Evolutionary conservation across 2,888 invertebrate species (phyloP).

Genomic region (Patella ulyssiponensis): DNA sequence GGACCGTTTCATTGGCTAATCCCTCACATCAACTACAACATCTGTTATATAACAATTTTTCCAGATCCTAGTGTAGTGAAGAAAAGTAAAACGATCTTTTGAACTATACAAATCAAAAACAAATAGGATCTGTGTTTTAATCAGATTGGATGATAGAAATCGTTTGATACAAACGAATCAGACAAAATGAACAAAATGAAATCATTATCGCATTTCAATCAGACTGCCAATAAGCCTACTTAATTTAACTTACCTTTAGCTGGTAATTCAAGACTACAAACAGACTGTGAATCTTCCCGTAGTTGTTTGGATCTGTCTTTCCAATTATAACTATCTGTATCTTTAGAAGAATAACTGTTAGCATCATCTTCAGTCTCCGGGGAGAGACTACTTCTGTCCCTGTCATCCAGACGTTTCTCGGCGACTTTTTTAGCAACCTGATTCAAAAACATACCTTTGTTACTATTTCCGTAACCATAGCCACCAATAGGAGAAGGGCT

Average conservation of each 20-base stretch:
- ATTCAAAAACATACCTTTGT: slow-evolving; percentile 6
- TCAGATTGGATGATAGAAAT: too few species aligned
- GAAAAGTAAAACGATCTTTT: too few species aligned
- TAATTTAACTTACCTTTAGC: slow-evolving; percentile 3
- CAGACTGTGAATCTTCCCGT: slow-evolving; percentile 64
- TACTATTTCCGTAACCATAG: neutral
- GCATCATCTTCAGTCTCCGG: slow-evolving; percentile 30
- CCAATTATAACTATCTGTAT: slow-evolving; percentile 35
- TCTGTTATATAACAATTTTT: too few species aligned
- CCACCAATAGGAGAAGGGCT: slow-evolving; percentile 6
- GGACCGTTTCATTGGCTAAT: too few species aligned
- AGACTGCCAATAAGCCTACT: neutral
- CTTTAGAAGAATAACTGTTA: slow-evolving; percentile 46
- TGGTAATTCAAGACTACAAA: slow-evolving; percentile 66
- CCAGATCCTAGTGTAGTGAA: too few species aligned
- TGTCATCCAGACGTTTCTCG: neutral
- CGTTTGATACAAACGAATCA: too few species aligned
- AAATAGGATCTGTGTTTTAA: too few species aligned
- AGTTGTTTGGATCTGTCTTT: slow-evolving; percentile 26
- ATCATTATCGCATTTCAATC: neutral
- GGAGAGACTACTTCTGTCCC: neutral
- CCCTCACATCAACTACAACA: too few species aligned
- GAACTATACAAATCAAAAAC: too few species aligned
- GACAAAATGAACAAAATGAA: neutral
- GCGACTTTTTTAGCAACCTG: neutral